phyloP scores from a whole-genome alignment of 2,888 invertebrate species.

The Scelioninae gen. 1 region DNA sequence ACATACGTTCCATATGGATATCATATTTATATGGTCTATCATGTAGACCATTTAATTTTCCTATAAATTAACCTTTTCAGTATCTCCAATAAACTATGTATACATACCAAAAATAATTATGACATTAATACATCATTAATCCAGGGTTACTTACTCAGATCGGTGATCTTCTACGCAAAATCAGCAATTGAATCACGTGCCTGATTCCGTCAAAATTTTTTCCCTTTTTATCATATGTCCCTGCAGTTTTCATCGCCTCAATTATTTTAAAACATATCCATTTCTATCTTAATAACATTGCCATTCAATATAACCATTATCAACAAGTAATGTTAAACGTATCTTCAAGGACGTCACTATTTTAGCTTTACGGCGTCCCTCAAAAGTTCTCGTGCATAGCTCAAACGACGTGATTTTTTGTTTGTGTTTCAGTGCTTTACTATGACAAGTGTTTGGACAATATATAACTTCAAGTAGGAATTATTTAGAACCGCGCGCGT shows the following conservation, averaged over 20 bases:
- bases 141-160: slow-evolving; percentile 40
- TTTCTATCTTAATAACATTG: no score
- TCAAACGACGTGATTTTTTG: slow-evolving; percentile 39
- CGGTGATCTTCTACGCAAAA: slow-evolving; percentile 24
- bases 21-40: no score
- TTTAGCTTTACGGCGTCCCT: no score
- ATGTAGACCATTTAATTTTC: no score
- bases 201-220: slow-evolving; percentile 2
- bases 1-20: no score
- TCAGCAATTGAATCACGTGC: slow-evolving; percentile 10
- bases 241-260: no score
- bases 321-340: slow-evolving; percentile 12
- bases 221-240: neutral
- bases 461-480: neutral
- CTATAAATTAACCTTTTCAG: no score
- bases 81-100: no score
- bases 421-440: slow-evolving; percentile 15
- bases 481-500: slow-evolving; percentile 16
- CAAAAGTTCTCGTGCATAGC: slow-evolving; percentile 33
- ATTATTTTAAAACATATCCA: no score
- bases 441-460: no score
- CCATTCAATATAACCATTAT: slow-evolving; percentile 3
- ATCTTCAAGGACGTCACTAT: slow-evolving; percentile 31
- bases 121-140: slow-evolving; percentile 34
- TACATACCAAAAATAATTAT: slow-evolving; percentile 38